Evolutionary conservation across 2,888 invertebrate species (phyloP).

Genomic region (Drosophila peninsularis): DNA sequence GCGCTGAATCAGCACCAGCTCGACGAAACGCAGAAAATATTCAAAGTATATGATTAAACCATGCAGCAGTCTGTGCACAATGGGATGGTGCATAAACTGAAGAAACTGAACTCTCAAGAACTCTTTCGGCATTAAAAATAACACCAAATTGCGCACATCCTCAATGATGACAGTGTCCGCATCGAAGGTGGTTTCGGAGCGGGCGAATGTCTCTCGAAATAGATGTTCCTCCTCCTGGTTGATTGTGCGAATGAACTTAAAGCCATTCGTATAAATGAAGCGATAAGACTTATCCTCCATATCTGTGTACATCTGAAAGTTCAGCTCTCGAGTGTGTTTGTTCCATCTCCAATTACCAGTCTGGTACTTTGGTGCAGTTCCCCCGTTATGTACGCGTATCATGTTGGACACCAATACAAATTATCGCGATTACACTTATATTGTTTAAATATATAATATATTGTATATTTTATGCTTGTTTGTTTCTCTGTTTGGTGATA

Average conservation of each 20-base stretch:
- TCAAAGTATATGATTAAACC: conserved; percentile 6
- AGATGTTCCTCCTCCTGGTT: background rate
- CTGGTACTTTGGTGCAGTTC: background rate
- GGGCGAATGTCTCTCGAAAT: background rate
- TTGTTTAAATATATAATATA: background rate
- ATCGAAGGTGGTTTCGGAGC: background rate
- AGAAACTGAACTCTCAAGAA: conserved; percentile 2
- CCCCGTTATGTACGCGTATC: background rate
- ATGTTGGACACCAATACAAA: background rate
- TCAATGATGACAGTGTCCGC: conserved; percentile 1
- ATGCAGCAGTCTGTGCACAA: background rate
- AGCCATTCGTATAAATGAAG: background rate
- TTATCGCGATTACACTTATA: background rate
- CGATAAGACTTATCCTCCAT: background rate
- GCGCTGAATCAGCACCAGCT: background rate
- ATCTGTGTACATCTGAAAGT: background rate
- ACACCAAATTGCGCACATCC: conserved; percentile 1
- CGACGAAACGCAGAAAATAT: conserved; percentile 3
- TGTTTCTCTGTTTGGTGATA: conserved; percentile 2
- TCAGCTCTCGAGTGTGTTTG: background rate
- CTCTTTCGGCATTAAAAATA: conserved; percentile 5
- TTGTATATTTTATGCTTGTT: conserved; percentile 1
- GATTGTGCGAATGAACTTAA: conserved; percentile 1
- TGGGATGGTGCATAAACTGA: conserved; percentile 6
- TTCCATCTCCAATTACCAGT: background rate